A percentile compares a stretch with the other conserved stretches of the same genome.
phyloP scores from a whole-genome alignment of 2,113 vertebrate species.

The Periophthalmus modestus region DNA sequence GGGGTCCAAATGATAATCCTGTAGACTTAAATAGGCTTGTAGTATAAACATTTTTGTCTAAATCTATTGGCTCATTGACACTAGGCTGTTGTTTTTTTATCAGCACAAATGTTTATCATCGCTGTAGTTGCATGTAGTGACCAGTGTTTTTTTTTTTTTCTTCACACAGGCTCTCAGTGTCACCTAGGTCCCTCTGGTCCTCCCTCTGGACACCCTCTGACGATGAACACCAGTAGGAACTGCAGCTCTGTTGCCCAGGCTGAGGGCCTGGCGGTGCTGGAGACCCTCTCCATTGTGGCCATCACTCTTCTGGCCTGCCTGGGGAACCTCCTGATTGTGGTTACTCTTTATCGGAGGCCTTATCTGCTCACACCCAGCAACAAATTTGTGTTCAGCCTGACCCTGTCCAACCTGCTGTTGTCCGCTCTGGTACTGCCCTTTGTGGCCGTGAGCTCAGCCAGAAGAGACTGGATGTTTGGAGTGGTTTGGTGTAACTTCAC shows the following conservation, averaged over 20 bases:
- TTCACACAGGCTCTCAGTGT: constrained; percentile 71
- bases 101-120: neutral
- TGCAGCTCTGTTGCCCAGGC: constrained; percentile 78
- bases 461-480: constrained; percentile 92
- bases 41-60: neutral
- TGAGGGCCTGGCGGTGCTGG: constrained; percentile 74
- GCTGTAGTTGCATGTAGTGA: neutral
- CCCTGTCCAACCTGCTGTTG: constrained; percentile 92
- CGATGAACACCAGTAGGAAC: constrained; percentile 89
- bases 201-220: constrained; percentile 53
- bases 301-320: constrained; percentile 89
- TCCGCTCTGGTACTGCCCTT: constrained; percentile 92
- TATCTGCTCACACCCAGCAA: constrained; percentile 97
- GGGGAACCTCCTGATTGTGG: constrained; percentile 91
- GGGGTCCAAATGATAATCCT: too few species aligned
- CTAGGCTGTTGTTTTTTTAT: neutral
- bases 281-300: constrained; percentile 86
- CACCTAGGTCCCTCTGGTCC: constrained; percentile 59
- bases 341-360: constrained; percentile 90
- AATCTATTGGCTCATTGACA: too few species aligned
- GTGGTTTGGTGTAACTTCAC: constrained; percentile 99
- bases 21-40: neutral
- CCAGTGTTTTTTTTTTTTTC: neutral
- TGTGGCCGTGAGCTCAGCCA: constrained; percentile 88
- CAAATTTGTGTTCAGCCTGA: constrained; percentile 98